Base-by-base conservation (phyloP, 2,888 invertebrate species). In the Nezara viridula region DNA sequence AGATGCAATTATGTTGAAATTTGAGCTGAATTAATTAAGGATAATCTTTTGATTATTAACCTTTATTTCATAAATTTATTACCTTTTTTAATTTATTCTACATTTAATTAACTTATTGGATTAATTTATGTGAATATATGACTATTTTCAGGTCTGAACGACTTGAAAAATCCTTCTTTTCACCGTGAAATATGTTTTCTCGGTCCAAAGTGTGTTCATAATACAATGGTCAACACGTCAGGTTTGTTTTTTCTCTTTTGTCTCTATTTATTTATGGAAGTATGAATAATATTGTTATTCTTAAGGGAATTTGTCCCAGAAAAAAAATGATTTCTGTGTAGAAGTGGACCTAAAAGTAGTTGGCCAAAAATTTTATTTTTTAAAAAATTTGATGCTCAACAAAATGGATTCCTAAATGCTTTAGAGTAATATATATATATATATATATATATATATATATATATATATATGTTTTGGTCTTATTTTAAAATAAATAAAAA, bases 181-280 rank as follows among this genome's bases (percentile, higher is more conserved):
- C 91, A 91, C 49, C 73, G 85, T 24, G 91, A 91, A 37, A 90
- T 90, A 27, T 91, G 91, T 60, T 90, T 91, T 55, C 86, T 91
- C 37, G 90, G 91, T 2, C 86, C 90, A 2, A 90, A 88, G 55
- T 89, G 89, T 50, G 44, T 77, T 21, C 91, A 91, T 73, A 91
- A 91, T 50, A 90, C 90, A 10, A 89, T 91, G 90, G 88, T 90
- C 52, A 89, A 85, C 52, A 91, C 90, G 14, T 91, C 91, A 88
- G 90, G 90, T 90, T 55, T 47, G 40, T 49, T 2, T 40, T 19
- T n/a, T 4, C 14, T 14, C 7, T 47, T 32, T 12, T 37, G 7
- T 44, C 12, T 24, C 14, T 44, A n/a, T 81, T 44, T 44, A 7
- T 44, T 44, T 44, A 7, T 44, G n/a, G n/a, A n/a, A n/a, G n/a